Base-by-base conservation (phyloP, 2,797 vertebrate genomes). In the Bufotes viridis region DNA sequence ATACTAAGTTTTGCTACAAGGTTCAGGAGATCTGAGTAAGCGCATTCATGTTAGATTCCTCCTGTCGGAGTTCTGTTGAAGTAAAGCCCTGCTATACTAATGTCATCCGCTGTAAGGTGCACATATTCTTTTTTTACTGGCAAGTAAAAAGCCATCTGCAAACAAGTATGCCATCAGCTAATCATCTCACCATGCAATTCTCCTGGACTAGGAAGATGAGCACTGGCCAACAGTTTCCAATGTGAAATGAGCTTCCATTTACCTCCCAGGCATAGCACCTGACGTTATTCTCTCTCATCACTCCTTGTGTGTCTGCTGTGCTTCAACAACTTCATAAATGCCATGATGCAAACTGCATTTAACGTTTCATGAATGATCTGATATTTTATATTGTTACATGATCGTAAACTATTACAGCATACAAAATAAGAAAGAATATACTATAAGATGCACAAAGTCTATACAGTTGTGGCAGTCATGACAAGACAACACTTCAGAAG, bases 221-320 rank as follows among this genome's bases (percentile, higher is more conserved):
- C 34, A 18, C 2, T 78, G 51, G 76, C n/a, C 51, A 55, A 55
- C n/a, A 14, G 12, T 20, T 55, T 55, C 22, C 20, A 78, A 24
- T 78, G 15, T 55, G 34, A 24, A 78, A 78, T 42, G 51, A 78
- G 51, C 49, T 78, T 51, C 42, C 74, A 76, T 53, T 76, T 78
- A 78, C 49, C 49, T 78, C 20, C 74, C 49, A 78, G 49, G 20
- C 51, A 55, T n/a, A 72, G 69, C 29, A 55, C 75, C 75, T 24
- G 75, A 78, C 51, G 51, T 78, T 55, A 55, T 78, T 78, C 22
- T 24, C 29, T 18, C 69, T 72, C 26, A 34, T 42, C 29, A 18
- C 6, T 18, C 20, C 42, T 53, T 78, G 12, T 78, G 55, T 26
- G 8, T 4, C 24, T 78, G 55, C n/a, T 58, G 53, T 26, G n/a